Evolutionary conservation across 2,888 invertebrate genomes (phyloP).

Genomic region (Cyclophora albipunctata): DNA sequence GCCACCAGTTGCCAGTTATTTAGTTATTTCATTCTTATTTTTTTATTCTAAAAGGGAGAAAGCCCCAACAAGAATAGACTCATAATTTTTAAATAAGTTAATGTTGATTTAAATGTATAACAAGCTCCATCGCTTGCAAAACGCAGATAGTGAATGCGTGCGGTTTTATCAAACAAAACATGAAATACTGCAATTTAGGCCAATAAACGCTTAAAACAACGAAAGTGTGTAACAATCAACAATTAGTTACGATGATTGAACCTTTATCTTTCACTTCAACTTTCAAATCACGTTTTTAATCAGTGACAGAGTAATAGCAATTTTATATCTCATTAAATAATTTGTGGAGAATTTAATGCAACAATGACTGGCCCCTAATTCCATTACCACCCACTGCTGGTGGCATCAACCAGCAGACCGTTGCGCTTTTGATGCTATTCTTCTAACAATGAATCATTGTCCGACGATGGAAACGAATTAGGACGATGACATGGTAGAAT

Average conservation of each 20-base stretch:
- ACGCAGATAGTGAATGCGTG: no score
- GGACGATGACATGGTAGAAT: slow-evolving; percentile 49
- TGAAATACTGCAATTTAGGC: slow-evolving; percentile 4
- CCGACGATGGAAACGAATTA: slow-evolving; percentile 58
- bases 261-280: slow-evolving; percentile 21
- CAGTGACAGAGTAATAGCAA: slow-evolving; percentile 29
- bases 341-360: slow-evolving; percentile 61
- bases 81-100: no score
- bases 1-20: no score
- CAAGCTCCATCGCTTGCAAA: no score
- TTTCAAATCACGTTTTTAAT: slow-evolving; percentile 36
- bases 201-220: slow-evolving; percentile 14
- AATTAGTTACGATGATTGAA: slow-evolving; percentile 16
- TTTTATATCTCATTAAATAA: slow-evolving; percentile 49
- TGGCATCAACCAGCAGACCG: slow-evolving; percentile 6
- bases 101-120: no score
- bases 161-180: neutral
- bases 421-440: slow-evolving; percentile 21
- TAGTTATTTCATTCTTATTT: no score
- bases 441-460: slow-evolving; percentile 52
- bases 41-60: no score
- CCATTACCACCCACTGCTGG: slow-evolving; percentile 63
- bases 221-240: slow-evolving; percentile 31
- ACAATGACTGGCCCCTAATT: slow-evolving; percentile 64
- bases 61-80: no score